Evolutionary conservation across 2,888 invertebrate species (phyloP), one percentile per base, ranked within the genome.

Genomic region (Amphipyra berbera): DNA sequence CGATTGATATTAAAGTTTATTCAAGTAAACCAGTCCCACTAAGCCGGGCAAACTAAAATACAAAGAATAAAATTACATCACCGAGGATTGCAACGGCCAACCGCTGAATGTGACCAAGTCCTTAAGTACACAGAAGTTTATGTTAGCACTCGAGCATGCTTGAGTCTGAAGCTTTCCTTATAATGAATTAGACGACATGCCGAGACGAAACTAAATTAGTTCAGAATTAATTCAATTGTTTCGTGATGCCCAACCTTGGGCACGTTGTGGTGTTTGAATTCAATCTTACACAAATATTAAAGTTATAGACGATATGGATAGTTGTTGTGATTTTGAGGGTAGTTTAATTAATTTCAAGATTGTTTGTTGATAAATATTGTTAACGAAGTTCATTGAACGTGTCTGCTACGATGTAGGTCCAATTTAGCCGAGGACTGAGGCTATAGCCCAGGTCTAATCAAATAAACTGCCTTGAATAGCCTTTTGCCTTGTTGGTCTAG

Each of bases 161-260:
- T 15, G 2, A 30, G 40, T 14, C 30, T 15, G n/a, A 30, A 38
- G 46, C 13, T 48, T n/a, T 53, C 14, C 61, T 52, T 55, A 37
- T 50, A 62, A 61, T 62, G 45, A 54, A 68, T 46, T 52, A 50
- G 55, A 44, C 21, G 40, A 57, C 52, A 33, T 54, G 14, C 53
- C 30, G 33, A 49, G 35, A 46, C 15, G 21, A 68, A 67, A 71
- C 68, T 73, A 55, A 61, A 76, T 73, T 70, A 81, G 70, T 75
- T 75, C 54, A 61, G 45, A 74, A 76, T 75, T 73, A 81, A 80
- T 74, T 61, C 72, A 66, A 71, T 81, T 75, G 68, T 68, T 69
- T 47, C 13, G 27, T 58, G 21, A 2, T 21, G 14, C 50, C 45
- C 59, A 27, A 50, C 58, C 37, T 10, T 7, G 37, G 46, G 42